Evolutionary conservation across 2,113 vertebrate genomes (phyloP).

Genomic region (Lophius piscatorius): DNA sequence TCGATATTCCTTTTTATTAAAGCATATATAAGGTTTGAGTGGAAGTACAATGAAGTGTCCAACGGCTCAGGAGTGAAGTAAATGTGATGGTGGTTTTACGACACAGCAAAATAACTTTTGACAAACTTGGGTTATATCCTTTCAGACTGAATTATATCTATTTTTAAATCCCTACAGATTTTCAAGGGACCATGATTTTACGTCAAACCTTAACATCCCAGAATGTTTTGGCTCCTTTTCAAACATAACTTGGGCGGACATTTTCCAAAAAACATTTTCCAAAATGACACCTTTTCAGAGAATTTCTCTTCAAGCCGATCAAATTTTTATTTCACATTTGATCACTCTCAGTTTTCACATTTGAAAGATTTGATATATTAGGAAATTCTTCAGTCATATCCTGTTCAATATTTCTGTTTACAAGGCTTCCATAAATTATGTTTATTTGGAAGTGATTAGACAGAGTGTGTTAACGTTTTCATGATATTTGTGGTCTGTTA

Average conservation of each 20-base stretch:
- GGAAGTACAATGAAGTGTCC: conserved; percentile 33
- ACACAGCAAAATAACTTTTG: conserved; percentile 14
- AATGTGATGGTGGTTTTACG: neutral
- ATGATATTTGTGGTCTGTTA: no score
- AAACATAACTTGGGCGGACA: conserved; percentile 9
- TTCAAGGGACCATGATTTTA: conserved; percentile 15
- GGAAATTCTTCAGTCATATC: neutral
- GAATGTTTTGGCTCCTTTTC: conserved; percentile 9
- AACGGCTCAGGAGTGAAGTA: no score
- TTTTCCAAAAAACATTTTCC: conserved; percentile 45
- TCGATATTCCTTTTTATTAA: conserved; percentile 22
- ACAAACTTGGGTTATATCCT: conserved; percentile 19
- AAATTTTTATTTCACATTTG: conserved; percentile 25
- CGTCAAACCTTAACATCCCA: conserved; percentile 1
- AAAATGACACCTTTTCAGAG: conserved; percentile 27
- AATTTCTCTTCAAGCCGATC: conserved; percentile 30
- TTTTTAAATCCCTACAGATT: conserved; percentile 19
- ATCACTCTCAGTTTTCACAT: conserved; percentile 14
- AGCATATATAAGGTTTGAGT: conserved; percentile 45
- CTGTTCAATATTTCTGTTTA: conserved; percentile 21
- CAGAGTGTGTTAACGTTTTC: neutral
- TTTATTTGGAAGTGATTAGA: neutral
- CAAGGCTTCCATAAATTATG: conserved; percentile 2
- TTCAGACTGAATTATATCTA: conserved; percentile 9
- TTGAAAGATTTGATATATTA: no score